Evolutionary conservation across 1,140 invertebrate species (phyloP), one percentile per base, ranked within the genome.

Genomic region (Pentalonia nigronervosa): DNA sequence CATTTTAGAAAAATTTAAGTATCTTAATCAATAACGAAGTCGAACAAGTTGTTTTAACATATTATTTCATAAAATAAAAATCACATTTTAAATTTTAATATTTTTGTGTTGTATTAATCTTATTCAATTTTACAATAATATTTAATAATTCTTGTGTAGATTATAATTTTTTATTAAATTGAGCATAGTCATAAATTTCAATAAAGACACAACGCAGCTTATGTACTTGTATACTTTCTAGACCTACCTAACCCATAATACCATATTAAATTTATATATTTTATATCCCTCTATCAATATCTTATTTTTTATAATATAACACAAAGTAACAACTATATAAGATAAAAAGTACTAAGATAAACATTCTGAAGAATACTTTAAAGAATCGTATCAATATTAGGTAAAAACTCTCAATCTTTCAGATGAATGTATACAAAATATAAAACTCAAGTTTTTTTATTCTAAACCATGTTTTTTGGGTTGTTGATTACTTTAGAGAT

Each of bases 121-220:
- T 53, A 21, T 53, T 6, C 20, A 21, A 53, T 53, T 7, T 67
- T 17, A 67, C 4, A 14, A n/a, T n/a, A 67, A 17, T n/a, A 67
- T 67, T n/a, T 67, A 67, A 67, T n/a, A 67, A n/a, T n/a, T 67
- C 4, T 67, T n/a, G 17, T n/a, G 60, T 6, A n/a, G 60, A 17
- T n/a, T 67, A 67, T n/a, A 67, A n/a, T 67, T 67, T 67, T n/a
- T 67, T n/a, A 67, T n/a, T 67, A 67, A 67, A 67, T n/a, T n/a
- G 30, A 67, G 11, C n/a, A 67, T 67, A n/a, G 30, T 67, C 4
- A n/a, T 67, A 67, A 17, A 67, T 67, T 67, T 67, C 60, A n/a
- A 67, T 67, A 67, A 67, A 14, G 60, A 67, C 14, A 17, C 30
- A n/a, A n/a, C 6, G 4, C 14, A n/a, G 60, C 60, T 67, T 67